Base-by-base conservation (phyloP, 2,113 vertebrate species). In the Cyprinodon variegatus region DNA sequence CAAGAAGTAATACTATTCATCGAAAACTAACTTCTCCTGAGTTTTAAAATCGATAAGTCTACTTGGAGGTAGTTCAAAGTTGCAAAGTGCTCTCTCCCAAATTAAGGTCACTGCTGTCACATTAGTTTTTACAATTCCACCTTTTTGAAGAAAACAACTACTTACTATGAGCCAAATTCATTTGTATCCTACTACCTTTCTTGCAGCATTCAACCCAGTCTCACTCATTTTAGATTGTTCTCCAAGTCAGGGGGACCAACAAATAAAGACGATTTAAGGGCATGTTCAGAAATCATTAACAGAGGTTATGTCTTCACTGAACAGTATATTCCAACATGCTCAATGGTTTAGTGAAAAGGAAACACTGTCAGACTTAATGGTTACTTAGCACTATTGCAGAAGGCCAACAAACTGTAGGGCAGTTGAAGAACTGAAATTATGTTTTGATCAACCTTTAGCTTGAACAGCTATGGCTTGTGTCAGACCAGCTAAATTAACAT, bases 231-330 rank as follows among this genome's bases (percentile, higher is more conserved):
- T 29, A 76, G 39, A 79, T 76, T 74, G 70, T 71, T 74, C 41
- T 73, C 67, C 78, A 50, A 77, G 74, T 79, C 50, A 50, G 38
- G 70, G 76, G 61, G 70, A 57, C 79, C 41, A 68, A 68, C 45
- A 84, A 90, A 87, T 78, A 85, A 53, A 86, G 77, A 86, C 79
- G 73, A 84, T 76, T 76, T 82, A 89, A 90, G 82, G 85, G 57
- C 83, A 86, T 59, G 9, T 68, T 74, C n/a, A 83, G 68, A 69
- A 90, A 92, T 92, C 77, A 92, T 90, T 90, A 81, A 93, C 89
- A 88, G 86, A 81, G 88, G 86, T 85, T 83, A 81, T 69, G 69
- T 82, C 83, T 68, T 86, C 77, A 64, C 72, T 82, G 39, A 68
- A 73, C 22, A 62, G 62, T 60, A 37, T 78, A 50, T 43, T 72